Evolutionary conservation across 2,797 vertebrate genomes (phyloP), one percentile per base, ranked within the genome.

Genomic region (Rhynchonycteris naso): DNA sequence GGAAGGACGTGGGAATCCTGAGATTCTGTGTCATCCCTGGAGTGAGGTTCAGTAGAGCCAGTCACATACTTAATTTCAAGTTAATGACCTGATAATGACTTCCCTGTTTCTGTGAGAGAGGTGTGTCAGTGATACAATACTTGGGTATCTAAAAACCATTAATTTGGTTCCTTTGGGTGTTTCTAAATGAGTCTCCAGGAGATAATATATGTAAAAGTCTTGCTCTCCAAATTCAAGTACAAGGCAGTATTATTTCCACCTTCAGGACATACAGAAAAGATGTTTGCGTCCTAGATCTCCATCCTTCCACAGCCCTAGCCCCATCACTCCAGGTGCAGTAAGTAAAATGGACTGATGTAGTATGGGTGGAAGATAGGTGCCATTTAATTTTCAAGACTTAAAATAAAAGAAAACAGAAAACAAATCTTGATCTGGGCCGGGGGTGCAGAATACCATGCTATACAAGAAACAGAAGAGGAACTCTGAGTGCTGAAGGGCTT

Each of bases 371-470:
- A 30, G 4, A 47, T 9, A 65, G 33, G 10, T 16, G 71, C 26
- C 83, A 50, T 33, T 92, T 65, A 59, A 65, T 71, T 90, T 79
- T 61, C 89, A 85, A 4, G 0, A 71, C 54, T 94, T 81, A 19
- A 66, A 80, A n/a, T n/a, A 76, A 66, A 91, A n/a, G 43, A 47
- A 28, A 24, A 38, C 33, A 71, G 5, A 50, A 3, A 13, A 26
- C 5, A 71, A 91, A 95, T 83, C 63, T 94, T 69, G 56, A 97
- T 86, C 69, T 50, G 11, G n/a, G 43, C 43, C 43, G 5, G 43
- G 43, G 75, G 75, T 72, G 56, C 21, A 88, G 38, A 92, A 69
- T 33, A 69, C 91, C 65, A n/a, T 90, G 87, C 84, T 96, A 30
- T 72, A 58, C 90, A 93, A 92, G 26, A 69, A 90, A 85, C 21